phyloP scores from a whole-genome alignment of 2,888 invertebrate species.

The Hydraecia micacea region DNA sequence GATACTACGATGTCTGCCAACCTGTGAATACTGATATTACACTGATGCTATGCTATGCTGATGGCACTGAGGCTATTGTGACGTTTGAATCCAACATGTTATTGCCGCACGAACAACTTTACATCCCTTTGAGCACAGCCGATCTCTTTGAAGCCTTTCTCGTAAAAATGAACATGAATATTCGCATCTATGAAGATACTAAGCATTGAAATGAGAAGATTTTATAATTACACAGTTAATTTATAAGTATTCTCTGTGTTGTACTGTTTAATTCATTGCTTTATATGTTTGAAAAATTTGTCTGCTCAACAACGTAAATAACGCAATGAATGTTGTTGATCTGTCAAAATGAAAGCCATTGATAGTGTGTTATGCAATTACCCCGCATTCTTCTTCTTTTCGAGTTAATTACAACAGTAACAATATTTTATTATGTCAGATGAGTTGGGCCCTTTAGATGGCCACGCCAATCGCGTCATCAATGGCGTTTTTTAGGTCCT shows the following conservation, averaged over 20 bases:
- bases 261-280: background rate
- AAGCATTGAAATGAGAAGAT: slow-evolving; percentile 10
- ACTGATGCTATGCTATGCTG: too few species aligned
- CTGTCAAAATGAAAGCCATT: too few species aligned
- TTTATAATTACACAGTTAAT: slow-evolving; percentile 1
- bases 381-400: background rate
- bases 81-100: slow-evolving; percentile 41
- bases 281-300: too few species aligned
- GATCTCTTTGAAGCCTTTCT: slow-evolving; percentile 29
- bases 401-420: too few species aligned
- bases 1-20: background rate
- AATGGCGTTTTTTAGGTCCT: too few species aligned
- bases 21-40: slow-evolving; percentile 8
- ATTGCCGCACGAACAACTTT: slow-evolving; percentile 34
- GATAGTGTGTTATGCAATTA: too few species aligned
- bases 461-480: too few species aligned
- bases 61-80: too few species aligned
- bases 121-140: slow-evolving; percentile 26
- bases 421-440: too few species aligned
- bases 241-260: background rate
- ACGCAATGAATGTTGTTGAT: too few species aligned
- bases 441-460: too few species aligned
- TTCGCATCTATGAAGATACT: slow-evolving; percentile 17
- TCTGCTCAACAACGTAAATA: too few species aligned
- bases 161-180: slow-evolving; percentile 39